Conservation (phyloP, 2,113 vertebrate genomes). For the Onychorhynchus coronatus region DNA sequence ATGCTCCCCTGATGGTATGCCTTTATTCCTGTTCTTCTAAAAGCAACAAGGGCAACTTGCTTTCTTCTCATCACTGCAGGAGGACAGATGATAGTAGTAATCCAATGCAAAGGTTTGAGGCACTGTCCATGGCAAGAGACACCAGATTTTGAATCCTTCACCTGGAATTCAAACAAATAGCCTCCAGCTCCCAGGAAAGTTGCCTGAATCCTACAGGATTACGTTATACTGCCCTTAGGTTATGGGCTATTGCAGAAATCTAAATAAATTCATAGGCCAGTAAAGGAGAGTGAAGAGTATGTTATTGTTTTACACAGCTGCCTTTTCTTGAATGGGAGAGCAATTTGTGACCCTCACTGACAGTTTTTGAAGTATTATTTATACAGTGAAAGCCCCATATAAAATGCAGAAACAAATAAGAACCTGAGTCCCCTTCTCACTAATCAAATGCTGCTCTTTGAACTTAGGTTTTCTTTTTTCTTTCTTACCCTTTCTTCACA, state of each 20-base stretch:
- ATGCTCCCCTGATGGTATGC: background rate
- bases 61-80: background rate
- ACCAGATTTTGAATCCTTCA: background rate
- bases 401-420: background rate
- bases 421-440: background rate
- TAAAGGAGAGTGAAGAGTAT: background rate
- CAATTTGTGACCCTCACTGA: background rate
- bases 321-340: background rate
- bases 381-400: background rate
- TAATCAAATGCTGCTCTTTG: background rate
- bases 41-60: background rate
- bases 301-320: background rate
- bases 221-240: background rate
- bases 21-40: background rate
- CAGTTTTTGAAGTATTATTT: background rate
- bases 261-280: background rate
- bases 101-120: background rate
- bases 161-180: background rate
- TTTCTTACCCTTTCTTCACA: background rate
- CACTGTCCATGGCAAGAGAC: background rate
- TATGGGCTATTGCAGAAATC: background rate
- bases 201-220: background rate
- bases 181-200: background rate
- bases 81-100: background rate
- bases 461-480: background rate